Base-by-base conservation (phyloP, 2,888 invertebrate genomes). In the Perizoma flavofasciatum region DNA sequence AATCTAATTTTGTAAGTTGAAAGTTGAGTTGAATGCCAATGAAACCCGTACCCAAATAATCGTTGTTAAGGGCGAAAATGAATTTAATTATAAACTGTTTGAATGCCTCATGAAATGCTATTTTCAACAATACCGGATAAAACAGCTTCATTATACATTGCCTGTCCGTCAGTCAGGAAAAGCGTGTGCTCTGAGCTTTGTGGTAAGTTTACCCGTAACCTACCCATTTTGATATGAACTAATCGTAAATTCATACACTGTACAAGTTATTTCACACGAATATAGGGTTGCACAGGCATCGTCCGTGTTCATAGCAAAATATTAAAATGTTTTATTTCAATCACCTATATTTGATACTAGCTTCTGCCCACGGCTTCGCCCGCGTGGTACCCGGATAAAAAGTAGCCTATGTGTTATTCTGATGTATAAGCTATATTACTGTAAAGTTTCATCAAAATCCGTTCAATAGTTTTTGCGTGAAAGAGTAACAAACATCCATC, bases 101-200 rank as follows among this genome's bases (percentile, higher is more conserved):
- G 44, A 57, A 55, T 55, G 51, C 50, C 46, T 62, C 45, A 5
- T 55, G 58, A 46, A 58, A 57, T 46, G 58, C 57, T 58, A 55
- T 61, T 55, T 44, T 7, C 54, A 60, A 60, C 68, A 65, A 57
- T 58, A 48, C 59, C 40, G 68, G 52, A 59, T 59, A 34, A 34
- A 54, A 55, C 49, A 22, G 43, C 43, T 69, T 59, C 65, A 65
- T 69, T 65, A 69, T 69, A 62, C 67, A 69, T 57, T 43, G 59
- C 62, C 56, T 58, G 61, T 51, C 65, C 55, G 67, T 61, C 68
- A 61, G 66, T 63, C 64, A 49, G 39, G 50, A 40, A 22, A 22
- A 22, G 49, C 48, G 52, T 41, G 44, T 52, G 11, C 45, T 22
- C 37, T 37, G 37, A 37, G 37, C 37, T 37, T 37, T 9, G 47